These are phyloP conservation scores for Elymnias hypermnestra DNA, from an alignment of 1,140 invertebrate species.

Conservation along the genomic window DNA sequence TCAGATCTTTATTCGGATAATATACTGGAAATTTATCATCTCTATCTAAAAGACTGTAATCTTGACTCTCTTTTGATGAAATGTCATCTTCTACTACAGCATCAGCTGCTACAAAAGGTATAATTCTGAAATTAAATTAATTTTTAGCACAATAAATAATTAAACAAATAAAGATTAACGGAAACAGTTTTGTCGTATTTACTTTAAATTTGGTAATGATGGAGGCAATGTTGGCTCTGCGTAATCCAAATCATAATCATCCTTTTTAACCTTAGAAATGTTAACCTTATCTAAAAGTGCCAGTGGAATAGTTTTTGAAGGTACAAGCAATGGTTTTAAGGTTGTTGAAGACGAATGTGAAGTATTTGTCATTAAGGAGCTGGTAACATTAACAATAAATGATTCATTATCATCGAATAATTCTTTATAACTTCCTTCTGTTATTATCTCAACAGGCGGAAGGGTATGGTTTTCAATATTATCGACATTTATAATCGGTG, in stretches of 20 bases:
- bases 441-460: constrained; percentile 58
- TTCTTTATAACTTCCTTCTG: constrained; percentile 41
- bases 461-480: constrained; percentile 46
- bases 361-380: constrained; percentile 50
- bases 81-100: constrained; percentile 77
- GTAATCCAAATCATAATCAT: constrained; percentile 82
- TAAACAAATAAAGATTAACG: no score
- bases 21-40: constrained; percentile 67
- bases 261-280: constrained; percentile 68
- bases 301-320: constrained; percentile 37
- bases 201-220: constrained; percentile 84
- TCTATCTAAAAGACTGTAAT: constrained; percentile 50
- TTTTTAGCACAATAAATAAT: no score
- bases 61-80: constrained; percentile 41
- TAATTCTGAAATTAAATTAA: constrained; percentile 81
- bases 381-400: constrained; percentile 63
- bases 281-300: constrained; percentile 56
- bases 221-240: constrained; percentile 83
- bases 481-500: constrained; percentile 36
- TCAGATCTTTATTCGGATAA: constrained; percentile 42
- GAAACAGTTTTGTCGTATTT: no score
- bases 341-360: constrained; percentile 27
- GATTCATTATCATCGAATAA: constrained; percentile 53
- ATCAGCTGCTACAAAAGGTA: constrained; percentile 88
- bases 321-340: constrained; percentile 20